Percentiles rank a stretch among this genome's conserved stretches.
These are phyloP conservation scores for Gallirallus australis DNA, from an alignment of 2,797 vertebrate genomes.

Conservation along the genomic window DNA sequence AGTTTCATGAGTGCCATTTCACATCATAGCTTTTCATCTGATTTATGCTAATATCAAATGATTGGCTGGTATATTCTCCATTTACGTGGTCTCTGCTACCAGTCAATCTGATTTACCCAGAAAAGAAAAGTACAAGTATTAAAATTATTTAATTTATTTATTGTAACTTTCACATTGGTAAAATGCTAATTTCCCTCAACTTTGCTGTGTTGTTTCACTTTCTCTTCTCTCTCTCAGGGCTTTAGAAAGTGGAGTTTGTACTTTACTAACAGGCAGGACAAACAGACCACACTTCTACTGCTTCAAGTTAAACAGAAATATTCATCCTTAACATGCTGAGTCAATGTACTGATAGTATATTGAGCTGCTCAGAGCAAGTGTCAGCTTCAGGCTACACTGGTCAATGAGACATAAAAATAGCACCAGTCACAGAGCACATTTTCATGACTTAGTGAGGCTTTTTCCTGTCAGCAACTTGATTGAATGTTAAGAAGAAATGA, in stretches of 20 bases:
- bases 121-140: background rate
- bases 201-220: background rate
- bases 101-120: background rate
- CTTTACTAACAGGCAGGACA: background rate
- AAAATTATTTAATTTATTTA: background rate
- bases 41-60: background rate
- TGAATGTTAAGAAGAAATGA: background rate
- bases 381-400: background rate
- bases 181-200: background rate
- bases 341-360: background rate
- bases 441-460: constrained; percentile 24
- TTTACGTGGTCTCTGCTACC: background rate
- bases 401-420: constrained; percentile 56
- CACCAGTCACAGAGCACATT: constrained; percentile 27
- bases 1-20: background rate
- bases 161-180: background rate
- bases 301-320: constrained; percentile 33
- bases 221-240: background rate
- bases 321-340: background rate
- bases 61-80: background rate
- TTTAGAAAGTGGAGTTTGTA: background rate
- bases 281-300: background rate
- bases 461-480: constrained; percentile 30
- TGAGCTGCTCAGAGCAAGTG: background rate
- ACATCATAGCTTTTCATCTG: background rate